Evolutionary conservation across 2,113 vertebrate genomes (phyloP), one percentile per base, ranked within the genome.

Genomic region (Dolichallabes microphthalmus): DNA sequence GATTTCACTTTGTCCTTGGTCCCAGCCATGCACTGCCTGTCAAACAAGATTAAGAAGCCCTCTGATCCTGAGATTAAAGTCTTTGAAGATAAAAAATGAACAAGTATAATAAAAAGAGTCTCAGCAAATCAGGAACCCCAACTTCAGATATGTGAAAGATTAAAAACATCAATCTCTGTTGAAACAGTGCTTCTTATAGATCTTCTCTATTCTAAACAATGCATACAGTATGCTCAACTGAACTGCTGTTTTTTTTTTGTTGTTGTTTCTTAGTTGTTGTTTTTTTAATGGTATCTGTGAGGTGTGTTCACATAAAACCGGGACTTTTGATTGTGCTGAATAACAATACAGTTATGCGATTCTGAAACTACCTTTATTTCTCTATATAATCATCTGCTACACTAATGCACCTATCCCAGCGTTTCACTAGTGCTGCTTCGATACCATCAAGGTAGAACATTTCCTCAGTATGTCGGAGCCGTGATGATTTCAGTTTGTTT

Each of bases 11-110:
- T 83, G 77, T 80, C 84, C 76, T 71, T 55, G 58, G 84, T 86
- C 77, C 83, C 57, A 75, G 75, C 66, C 68, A 79, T 76, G 77
- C 76, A 52, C 60, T 55, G 81, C 80, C 63, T 86, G 87, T 88
- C 87, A 83, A 63, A 71, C 76, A 53, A 82, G 82, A 88, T 88
- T 84, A 86, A 80, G 76, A 83, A 83, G 30, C 22, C 22, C 75
- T 83, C 80, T 84, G 87, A 88, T 84, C 81, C 75, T 25, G 45
- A 83, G 74, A 64, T 82, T 39, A 53, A 77, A 80, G 85, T 80
- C 81, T 78, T 86, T 80, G 80, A 80, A 86, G 87, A 86, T 86
- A 82, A 83, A 86, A 79, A 86, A 73, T 50, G 57, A 63, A 53
- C 66, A 68, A 45, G 45, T 35, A 60, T 80, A 69, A 82, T 73